Conservation (phyloP, 2,113 vertebrate species). For the sheep (Ovis aries) region ARS-UI_Ramb_v3.0 NC_056072.1:58183001-58183500, state of each 20-base stretch:
- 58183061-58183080: neutral
- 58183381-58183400: too few species aligned
- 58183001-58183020: neutral
- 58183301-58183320: neutral
- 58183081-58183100: neutral
- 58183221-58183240: neutral
- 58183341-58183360: neutral
- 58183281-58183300: neutral
- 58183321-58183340: neutral
- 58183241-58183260: accelerated
- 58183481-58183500: neutral
- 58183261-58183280: neutral
- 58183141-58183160: neutral
- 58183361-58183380: neutral
- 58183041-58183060: neutral
- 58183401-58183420: neutral
- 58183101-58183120: neutral
- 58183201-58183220: accelerated
- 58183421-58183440: neutral
- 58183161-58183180: neutral
- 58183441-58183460: neutral
- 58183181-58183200: too few species aligned
- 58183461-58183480: neutral
- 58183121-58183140: neutral
- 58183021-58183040: neutral